phyloP scores from a whole-genome alignment of 2,888 invertebrate species.

The Polymixis flavicincta region DNA sequence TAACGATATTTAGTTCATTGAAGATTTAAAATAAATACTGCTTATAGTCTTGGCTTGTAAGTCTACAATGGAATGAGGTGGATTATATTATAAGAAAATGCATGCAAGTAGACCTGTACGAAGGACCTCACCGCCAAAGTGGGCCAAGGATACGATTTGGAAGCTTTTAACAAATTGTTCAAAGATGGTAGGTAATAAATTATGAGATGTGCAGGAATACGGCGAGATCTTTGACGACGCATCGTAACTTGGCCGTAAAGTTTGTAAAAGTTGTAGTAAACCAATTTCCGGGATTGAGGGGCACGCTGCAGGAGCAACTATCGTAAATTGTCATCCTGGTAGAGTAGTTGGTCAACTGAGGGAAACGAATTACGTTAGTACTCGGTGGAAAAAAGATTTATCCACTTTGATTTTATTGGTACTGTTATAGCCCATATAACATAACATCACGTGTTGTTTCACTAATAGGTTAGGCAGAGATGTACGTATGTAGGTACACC shows the following conservation, averaged over 20 bases:
- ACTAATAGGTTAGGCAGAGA: no score
- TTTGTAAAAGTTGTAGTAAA: conserved; percentile 35
- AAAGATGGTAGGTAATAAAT: conserved; percentile 17
- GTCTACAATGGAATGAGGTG: neutral
- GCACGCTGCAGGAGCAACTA: neutral
- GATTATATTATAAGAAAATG: neutral
- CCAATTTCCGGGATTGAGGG: conserved; percentile 32
- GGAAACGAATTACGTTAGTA: neutral
- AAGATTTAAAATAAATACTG: neutral
- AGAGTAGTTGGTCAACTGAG: conserved; percentile 1
- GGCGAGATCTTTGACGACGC: no score
- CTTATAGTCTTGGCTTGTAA: no score
- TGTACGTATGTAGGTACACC: no score
- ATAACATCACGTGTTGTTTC: no score
- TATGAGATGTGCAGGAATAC: neutral
- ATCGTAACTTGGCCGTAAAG: neutral
- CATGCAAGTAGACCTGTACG: neutral
- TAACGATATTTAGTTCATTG: neutral
- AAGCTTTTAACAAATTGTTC: conserved; percentile 30
- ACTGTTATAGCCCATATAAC: neutral
- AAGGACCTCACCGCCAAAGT: conserved; percentile 12
- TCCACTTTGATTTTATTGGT: neutral
- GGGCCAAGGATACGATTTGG: conserved; percentile 32
- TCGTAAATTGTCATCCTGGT: conserved; percentile 4
- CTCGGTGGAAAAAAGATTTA: neutral